These are phyloP conservation scores for Myotis daubentonii DNA, from an alignment of 2,797 vertebrate genomes.

Conservation along the genomic window DNA sequence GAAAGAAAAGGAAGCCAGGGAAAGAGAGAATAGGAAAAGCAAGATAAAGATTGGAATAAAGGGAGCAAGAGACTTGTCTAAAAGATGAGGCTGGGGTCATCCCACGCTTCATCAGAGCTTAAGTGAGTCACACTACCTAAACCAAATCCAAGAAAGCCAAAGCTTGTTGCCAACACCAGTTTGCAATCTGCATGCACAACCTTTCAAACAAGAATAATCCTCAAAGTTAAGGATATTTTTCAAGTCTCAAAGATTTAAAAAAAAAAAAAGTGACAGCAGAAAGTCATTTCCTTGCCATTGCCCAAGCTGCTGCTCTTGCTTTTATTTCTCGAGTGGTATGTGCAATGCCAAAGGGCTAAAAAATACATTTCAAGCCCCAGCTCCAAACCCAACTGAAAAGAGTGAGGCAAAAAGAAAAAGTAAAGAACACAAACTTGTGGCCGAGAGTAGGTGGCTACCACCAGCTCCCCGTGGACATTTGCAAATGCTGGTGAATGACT, in stretches of 20 bases:
- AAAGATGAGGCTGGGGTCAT: constrained; percentile 36
- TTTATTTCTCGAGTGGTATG: constrained; percentile 77
- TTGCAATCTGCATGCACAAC: constrained; percentile 66
- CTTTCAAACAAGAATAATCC: constrained; percentile 84
- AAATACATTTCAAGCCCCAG: constrained; percentile 81
- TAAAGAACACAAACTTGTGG: constrained; percentile 71
- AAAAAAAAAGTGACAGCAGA: constrained; percentile 79
- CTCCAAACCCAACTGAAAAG: constrained; percentile 76
- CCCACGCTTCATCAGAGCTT: constrained; percentile 9
- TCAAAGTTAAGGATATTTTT: constrained; percentile 83
- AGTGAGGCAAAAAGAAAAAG: constrained; percentile 72
- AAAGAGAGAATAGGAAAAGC: constrained; percentile 43
- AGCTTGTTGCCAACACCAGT: constrained; percentile 29
- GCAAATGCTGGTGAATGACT: constrained; percentile 82
- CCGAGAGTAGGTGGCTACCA: constrained; percentile 61
- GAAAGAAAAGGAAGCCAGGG: neutral
- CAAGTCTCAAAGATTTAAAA: constrained; percentile 83
- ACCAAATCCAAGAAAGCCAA: constrained; percentile 49
- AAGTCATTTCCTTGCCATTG: constrained; percentile 81
- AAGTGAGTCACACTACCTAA: constrained; percentile 57
- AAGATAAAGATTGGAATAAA: neutral
- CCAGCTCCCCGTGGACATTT: constrained; percentile 69
- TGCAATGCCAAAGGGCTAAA: constrained; percentile 81
- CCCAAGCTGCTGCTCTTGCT: constrained; percentile 78
- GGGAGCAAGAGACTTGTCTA: constrained; percentile 41